Base-by-base conservation (phyloP, 1,140 invertebrate species). In the Pseudomyrmex flavicornis region DNA sequence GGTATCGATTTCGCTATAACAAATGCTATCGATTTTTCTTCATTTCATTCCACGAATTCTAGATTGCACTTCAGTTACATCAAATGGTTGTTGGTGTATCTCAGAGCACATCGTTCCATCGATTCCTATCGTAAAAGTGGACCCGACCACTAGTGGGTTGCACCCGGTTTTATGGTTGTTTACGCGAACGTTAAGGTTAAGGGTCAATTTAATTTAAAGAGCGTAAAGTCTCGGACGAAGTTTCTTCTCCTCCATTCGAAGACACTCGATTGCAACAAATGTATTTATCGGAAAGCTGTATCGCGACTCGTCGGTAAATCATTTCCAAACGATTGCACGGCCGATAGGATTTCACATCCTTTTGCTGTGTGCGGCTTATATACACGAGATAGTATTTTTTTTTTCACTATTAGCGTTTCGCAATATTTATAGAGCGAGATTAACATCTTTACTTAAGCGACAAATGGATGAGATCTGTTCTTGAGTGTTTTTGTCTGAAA, bases 181-280 rank as follows among this genome's bases (percentile, higher is more conserved):
- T 80, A 68, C 76, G 20, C 54, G 44, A 17, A 70, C 44, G 74
- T 22, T 26, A 84, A 84, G 75, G 82, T 70, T 80, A 84, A 80
- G 65, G 82, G 82, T 84, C 82, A 84, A 46, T 80, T 80, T 68
- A 79, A 84, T 84, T 80, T 61, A 79, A 69, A 80, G 20, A 52
- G 26, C 44, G n/a, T 59, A 80, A 12, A 77, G 61, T 35, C 46
- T 83, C 20, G 17, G 26, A 75, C 12, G 56, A 65, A 74, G 35
- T 82, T 48, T 56, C 13, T 26, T 52, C 35, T 35, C 35, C 35
- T 82, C 4, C n/a, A 17, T 44, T 48, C n/a, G 17, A 20, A 50
- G 58, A 74, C 58, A 56, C 59, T 74, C 20, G 46, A 63, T 62
- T 56, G 35, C 62, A 75, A 13, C 26, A 65, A 75, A 56, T 75